A percentile compares a stretch with the other conserved stretches of the same genome.
Evolutionary conservation across 1,140 invertebrate genomes (phyloP).

Genomic region (Drosophila santomea): DNA sequence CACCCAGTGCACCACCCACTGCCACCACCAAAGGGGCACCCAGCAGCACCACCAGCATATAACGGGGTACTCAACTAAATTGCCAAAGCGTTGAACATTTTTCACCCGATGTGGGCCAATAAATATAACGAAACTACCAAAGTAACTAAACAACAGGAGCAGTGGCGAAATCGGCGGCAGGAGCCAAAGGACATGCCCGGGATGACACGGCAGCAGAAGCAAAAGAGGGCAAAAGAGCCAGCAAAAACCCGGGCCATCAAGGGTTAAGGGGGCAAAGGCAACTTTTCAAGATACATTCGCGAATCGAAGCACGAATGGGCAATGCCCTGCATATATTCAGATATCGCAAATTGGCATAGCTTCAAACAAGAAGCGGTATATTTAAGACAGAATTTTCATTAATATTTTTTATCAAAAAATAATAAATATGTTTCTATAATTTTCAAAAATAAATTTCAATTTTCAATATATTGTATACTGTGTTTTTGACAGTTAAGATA

Average conservation of each 20-base stretch:
- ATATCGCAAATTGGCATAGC: neutral
- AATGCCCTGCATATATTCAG: neutral
- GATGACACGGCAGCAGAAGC: constrained; percentile 34
- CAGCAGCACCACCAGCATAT: constrained; percentile 63
- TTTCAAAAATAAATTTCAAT: no score
- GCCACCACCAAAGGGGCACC: neutral
- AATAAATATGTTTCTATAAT: no score
- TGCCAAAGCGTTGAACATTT: constrained; percentile 84
- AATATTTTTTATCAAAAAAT: no score
- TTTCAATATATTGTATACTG: no score
- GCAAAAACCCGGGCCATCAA: neutral
- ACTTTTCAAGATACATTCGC: neutral
- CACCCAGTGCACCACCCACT: neutral
- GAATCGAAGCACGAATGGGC: neutral
- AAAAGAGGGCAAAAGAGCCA: constrained; percentile 1
- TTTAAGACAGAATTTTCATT: neutral
- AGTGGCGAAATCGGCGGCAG: constrained; percentile 27
- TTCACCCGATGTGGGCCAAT: constrained; percentile 84
- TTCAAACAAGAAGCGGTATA: neutral
- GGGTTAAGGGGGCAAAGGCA: constrained; percentile 1
- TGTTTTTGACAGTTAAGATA: no score
- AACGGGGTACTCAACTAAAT: constrained; percentile 82
- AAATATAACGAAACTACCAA: constrained; percentile 84
- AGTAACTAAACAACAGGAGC: constrained; percentile 79
- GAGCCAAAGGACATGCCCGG: constrained; percentile 38